These are phyloP conservation scores for Gulo gulo DNA, from an alignment of 2,113 vertebrate species.

Conservation along the genomic window DNA sequence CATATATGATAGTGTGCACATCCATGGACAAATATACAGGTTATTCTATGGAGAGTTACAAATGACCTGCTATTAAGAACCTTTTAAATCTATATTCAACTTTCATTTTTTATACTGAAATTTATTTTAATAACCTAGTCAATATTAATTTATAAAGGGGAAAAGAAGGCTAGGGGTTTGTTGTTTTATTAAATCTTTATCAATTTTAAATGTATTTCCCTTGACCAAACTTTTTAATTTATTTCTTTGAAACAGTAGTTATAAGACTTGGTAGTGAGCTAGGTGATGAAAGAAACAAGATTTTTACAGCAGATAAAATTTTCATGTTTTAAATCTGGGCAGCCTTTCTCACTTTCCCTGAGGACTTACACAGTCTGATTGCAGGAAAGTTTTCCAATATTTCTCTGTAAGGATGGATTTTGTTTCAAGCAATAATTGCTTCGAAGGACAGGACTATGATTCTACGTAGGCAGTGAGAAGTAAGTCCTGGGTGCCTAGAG, in stretches of 20 bases:
- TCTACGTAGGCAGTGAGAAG: not conserved
- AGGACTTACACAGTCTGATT: not conserved
- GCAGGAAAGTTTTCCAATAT: constrained; percentile 10
- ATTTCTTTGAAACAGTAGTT: constrained; percentile 20
- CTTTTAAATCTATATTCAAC: constrained; percentile 9
- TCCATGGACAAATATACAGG: not conserved
- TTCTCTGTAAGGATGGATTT: not conserved
- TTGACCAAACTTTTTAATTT: constrained; percentile 6
- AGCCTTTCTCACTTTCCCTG: not conserved
- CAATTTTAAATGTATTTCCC: not conserved
- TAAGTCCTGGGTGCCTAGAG: not conserved
- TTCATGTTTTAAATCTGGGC: not conserved
- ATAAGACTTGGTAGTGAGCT: not conserved
- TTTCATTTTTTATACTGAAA: constrained; percentile 18
- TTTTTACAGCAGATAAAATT: not conserved
- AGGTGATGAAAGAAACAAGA: not conserved
- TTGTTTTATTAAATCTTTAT: constrained; percentile 29
- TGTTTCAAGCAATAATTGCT: constrained; percentile 25
- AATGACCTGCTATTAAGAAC: not conserved
- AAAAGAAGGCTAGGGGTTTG: not conserved
- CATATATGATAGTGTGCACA: not conserved
- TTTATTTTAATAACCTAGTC: not conserved
- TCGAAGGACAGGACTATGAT: not conserved
- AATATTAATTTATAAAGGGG: not conserved
- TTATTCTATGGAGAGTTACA: constrained; percentile 1